Percentiles rank a stretch among this genome's conserved stretches.
phyloP scores from a whole-genome alignment of 2,797 vertebrate species.

The Gallinago nigripennis region DNA sequence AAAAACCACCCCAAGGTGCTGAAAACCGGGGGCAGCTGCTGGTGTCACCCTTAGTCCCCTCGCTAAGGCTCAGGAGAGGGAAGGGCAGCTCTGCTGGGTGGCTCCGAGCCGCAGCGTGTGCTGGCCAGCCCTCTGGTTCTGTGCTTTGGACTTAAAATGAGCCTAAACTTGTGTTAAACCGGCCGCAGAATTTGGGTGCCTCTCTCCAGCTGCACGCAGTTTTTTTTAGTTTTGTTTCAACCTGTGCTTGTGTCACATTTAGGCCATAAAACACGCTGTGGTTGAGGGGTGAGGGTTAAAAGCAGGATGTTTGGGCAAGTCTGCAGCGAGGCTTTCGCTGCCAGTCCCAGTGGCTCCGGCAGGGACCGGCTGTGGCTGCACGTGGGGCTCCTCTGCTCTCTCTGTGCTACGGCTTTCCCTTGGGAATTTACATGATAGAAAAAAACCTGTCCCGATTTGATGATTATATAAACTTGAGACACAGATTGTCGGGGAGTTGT shows the following conservation, averaged over 20 bases:
- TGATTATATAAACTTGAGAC: neutral
- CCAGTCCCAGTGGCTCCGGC: rapidly evolving
- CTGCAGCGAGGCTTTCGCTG: neutral
- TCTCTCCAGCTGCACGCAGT: rapidly evolving
- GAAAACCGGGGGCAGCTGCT: neutral
- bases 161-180: rapidly evolving
- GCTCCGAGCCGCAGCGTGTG: neutral
- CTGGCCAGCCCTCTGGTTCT: neutral
- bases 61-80: neutral
- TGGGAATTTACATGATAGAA: neutral
- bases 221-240: neutral
- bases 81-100: neutral
- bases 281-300: neutral
- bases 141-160: neutral
- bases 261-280: neutral
- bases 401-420: neutral
- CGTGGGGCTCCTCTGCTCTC: neutral
- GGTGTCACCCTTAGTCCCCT: neutral
- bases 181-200: rapidly evolving
- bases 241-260: rapidly evolving
- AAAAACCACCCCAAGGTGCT: neutral
- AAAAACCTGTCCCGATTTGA: neutral
- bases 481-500: neutral
- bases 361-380: neutral
- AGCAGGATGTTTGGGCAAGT: neutral